phyloP scores from a whole-genome alignment of 2,888 invertebrate genomes.

The Thymelicus acteon region DNA sequence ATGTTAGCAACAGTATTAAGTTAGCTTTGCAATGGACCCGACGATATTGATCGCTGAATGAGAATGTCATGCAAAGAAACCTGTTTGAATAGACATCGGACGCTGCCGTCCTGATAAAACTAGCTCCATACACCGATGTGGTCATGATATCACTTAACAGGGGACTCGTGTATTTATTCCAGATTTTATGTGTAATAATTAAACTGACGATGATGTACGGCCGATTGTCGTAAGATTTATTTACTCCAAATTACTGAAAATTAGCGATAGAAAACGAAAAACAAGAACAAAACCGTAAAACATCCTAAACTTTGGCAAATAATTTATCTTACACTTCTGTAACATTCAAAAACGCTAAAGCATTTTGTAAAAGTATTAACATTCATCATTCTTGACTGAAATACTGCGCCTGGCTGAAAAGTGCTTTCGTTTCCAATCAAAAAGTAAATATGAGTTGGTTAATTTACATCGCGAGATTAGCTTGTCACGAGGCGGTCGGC shows the following conservation, averaged over 20 bases:
- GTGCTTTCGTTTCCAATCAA: conserved; percentile 11
- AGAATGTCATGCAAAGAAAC: no score
- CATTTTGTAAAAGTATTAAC: background rate
- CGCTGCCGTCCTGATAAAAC: no score
- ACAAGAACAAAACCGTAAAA: background rate
- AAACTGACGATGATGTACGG: no score
- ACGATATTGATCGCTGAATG: no score
- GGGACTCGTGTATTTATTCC: no score
- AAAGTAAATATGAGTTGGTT: conserved; percentile 26
- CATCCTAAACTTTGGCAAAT: background rate
- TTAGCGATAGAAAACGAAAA: background rate
- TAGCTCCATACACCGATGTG: no score
- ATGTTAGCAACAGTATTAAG: no score
- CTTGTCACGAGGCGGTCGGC: conserved; percentile 21
- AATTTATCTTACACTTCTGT: background rate
- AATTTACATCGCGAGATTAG: conserved; percentile 35
- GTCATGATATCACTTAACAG: no score
- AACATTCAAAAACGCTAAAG: background rate
- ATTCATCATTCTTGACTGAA: background rate
- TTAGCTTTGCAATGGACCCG: no score
- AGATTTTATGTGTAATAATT: no score
- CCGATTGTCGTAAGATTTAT: no score
- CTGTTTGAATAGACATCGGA: no score
- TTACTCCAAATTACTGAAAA: background rate
- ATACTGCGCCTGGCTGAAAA: background rate